phyloP scores from a whole-genome alignment of 2,113 vertebrate genomes.

The Nyctibius bracteatus region DNA sequence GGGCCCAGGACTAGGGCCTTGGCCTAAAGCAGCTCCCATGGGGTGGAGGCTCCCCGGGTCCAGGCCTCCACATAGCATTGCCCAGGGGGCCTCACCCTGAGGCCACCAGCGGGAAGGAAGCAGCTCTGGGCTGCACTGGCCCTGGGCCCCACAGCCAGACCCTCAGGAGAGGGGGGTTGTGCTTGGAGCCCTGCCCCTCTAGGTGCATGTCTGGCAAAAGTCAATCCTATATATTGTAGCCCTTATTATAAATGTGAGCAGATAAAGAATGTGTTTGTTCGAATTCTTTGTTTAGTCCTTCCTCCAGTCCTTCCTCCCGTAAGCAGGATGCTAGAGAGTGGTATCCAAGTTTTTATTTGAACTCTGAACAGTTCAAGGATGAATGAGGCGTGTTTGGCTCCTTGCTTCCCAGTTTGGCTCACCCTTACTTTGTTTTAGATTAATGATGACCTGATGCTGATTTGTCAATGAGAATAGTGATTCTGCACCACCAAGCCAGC shows the following conservation, averaged over 20 bases:
- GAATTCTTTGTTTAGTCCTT: neutral
- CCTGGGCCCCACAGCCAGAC: neutral
- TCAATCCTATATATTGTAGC: neutral
- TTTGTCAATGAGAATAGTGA: neutral
- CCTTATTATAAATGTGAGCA: neutral
- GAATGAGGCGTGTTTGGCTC: neutral
- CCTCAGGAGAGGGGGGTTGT: neutral
- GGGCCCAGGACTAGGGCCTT: rapidly evolving
- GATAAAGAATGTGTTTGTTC: neutral
- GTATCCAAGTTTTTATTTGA: neutral
- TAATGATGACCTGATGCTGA: neutral
- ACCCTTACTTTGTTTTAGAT: neutral
- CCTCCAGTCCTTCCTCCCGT: neutral
- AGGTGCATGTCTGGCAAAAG: neutral
- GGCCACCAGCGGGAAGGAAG: neutral
- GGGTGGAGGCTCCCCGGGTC: rapidly evolving
- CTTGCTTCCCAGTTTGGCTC: neutral
- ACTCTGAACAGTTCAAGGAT: neutral
- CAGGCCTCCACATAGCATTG: rapidly evolving
- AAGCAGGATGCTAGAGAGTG: neutral
- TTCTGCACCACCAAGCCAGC: neutral
- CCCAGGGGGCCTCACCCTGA: neutral
- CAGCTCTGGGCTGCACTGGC: neutral
- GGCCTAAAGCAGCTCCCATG: rapidly evolving
- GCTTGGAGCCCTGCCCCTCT: neutral